Percentiles rank a stretch among this genome's conserved stretches.
Evolutionary conservation across 2,888 invertebrate genomes (phyloP).

Genomic region (Tetramorium bicarinatum): DNA sequence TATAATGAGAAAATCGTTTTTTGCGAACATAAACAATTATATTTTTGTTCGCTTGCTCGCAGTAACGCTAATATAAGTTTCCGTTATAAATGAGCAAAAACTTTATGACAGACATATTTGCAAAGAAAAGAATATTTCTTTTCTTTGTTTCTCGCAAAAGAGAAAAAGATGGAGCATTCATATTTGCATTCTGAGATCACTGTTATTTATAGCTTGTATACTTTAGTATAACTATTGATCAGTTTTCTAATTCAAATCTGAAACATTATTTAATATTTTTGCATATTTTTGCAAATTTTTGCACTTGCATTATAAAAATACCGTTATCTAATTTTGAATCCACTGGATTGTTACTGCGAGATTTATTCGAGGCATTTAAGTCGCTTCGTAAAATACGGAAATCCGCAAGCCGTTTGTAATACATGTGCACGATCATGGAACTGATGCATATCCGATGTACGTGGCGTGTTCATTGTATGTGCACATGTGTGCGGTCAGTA

Average conservation of each 20-base stretch:
- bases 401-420: not conserved
- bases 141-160: not conserved
- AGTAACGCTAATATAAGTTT: not conserved
- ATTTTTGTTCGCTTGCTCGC: not conserved
- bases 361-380: not conserved
- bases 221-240: not conserved
- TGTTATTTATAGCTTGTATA: not conserved
- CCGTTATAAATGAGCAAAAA: not conserved
- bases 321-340: not conserved
- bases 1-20: not conserved
- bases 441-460: not conserved
- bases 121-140: not conserved
- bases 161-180: not conserved
- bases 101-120: not conserved
- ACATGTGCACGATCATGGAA: slow-evolving; percentile 6
- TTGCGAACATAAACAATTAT: not conserved
- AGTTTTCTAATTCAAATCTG: not conserved
- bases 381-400: slow-evolving; percentile 1
- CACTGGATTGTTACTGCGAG: not conserved
- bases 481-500: not conserved
- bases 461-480: not conserved
- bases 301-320: not conserved
- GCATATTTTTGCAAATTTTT: not conserved
- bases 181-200: not conserved
- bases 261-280: not conserved